These are phyloP conservation scores for Lepidotrigona ventralis DNA, from an alignment of 1,140 invertebrate genomes.

Conservation along the genomic window DNA sequence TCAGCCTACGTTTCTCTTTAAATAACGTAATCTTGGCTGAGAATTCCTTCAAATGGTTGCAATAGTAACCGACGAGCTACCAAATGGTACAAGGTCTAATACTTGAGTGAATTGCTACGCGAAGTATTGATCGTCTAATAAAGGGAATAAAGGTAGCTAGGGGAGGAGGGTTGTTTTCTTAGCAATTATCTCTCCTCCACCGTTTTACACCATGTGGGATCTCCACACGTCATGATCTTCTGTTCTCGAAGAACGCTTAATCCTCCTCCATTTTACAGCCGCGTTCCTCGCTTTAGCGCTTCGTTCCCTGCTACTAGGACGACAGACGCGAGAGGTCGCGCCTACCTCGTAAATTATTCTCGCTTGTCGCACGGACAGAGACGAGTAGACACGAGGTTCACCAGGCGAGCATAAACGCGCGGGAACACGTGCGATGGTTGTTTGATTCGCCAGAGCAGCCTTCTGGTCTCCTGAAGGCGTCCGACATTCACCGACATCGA, in stretches of 20 bases:
- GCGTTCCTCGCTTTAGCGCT: slow-evolving; percentile 22
- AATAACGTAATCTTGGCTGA: no score
- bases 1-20: no score
- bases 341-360: slow-evolving; percentile 41
- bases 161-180: no score
- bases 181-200: no score
- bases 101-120: no score
- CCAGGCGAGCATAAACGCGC: slow-evolving; percentile 43
- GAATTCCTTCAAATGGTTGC: no score
- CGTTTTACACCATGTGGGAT: no score
- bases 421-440: not conserved
- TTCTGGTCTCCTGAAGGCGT: slow-evolving; percentile 28
- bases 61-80: no score
- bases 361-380: slow-evolving; percentile 34
- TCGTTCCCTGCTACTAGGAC: slow-evolving; percentile 9
- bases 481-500: not conserved
- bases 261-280: slow-evolving; percentile 2
- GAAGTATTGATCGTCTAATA: no score
- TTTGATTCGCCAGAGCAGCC: no score
- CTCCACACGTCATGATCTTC: not conserved
- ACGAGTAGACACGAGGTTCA: slow-evolving; percentile 46
- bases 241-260: slow-evolving; percentile 15
- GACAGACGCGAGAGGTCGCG: not conserved
- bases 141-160: no score
- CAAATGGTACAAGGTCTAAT: no score